These are phyloP conservation scores for Dasysyrphus albostriatus DNA, from an alignment of 2,888 invertebrate genomes.

Conservation along the genomic window DNA sequence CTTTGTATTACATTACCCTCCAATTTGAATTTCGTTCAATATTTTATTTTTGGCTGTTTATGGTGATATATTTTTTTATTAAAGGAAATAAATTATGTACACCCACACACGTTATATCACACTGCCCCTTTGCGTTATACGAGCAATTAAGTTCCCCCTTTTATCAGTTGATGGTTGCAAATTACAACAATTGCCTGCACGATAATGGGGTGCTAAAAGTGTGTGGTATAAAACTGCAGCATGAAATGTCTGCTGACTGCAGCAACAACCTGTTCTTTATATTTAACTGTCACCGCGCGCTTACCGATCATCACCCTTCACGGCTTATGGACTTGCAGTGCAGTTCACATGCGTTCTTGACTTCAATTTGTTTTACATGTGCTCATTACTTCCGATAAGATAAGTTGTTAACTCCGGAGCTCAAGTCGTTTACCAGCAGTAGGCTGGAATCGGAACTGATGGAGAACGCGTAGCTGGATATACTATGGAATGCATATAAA, in stretches of 20 bases:
- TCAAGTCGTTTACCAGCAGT: neutral
- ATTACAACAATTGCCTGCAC: slow-evolving; percentile 32
- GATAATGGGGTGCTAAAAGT: slow-evolving; percentile 37
- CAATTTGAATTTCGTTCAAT: slow-evolving; percentile 2
- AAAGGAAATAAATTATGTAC: slow-evolving; percentile 23
- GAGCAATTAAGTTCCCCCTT: slow-evolving; percentile 7
- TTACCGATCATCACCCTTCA: slow-evolving; percentile 19
- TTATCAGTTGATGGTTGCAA: slow-evolving; percentile 52
- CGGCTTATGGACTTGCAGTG: slow-evolving; percentile 13
- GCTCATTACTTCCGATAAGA: slow-evolving; percentile 64
- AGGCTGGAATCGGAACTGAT: slow-evolving; percentile 17
- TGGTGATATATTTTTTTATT: slow-evolving; percentile 30
- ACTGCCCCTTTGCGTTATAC: slow-evolving; percentile 23
- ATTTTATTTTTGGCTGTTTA: neutral
- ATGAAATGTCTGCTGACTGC: neutral
- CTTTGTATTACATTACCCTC: neutral
- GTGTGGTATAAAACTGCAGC: slow-evolving; percentile 8
- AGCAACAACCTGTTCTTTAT: slow-evolving; percentile 52
- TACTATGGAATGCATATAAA: slow-evolving; percentile 18
- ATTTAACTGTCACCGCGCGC: slow-evolving; percentile 32
- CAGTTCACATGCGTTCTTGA: slow-evolving; percentile 45
- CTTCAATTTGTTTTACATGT: slow-evolving; percentile 67
- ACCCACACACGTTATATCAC: slow-evolving; percentile 7
- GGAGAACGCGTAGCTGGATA: slow-evolving; percentile 4
- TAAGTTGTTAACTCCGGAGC: slow-evolving; percentile 33